Evolutionary conservation across 2,888 invertebrate genomes (phyloP).

Genomic region (Chymomyza caudatula): DNA sequence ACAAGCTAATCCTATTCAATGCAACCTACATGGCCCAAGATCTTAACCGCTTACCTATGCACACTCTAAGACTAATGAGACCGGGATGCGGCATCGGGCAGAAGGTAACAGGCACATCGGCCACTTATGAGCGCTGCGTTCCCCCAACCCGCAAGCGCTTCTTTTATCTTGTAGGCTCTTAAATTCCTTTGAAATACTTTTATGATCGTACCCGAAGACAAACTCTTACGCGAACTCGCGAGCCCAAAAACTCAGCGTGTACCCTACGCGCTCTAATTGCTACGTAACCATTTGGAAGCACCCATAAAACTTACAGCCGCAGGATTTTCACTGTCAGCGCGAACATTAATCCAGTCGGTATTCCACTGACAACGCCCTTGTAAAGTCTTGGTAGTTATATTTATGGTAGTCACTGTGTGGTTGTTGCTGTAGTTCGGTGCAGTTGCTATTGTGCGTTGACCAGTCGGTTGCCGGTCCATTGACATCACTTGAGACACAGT

Average conservation of each 20-base stretch:
- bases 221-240: too few relatives aligned
- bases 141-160: constrained; percentile 19
- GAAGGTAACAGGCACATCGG: too few relatives aligned
- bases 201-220: constrained; percentile 50
- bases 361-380: constrained; percentile 59
- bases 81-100: too few relatives aligned
- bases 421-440: neutral
- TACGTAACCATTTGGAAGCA: constrained; percentile 36
- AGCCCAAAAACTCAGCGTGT: neutral
- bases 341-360: constrained; percentile 56
- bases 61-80: neutral
- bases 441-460: neutral
- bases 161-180: constrained; percentile 29
- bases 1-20: neutral
- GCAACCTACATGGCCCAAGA: neutral
- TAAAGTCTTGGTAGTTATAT: constrained; percentile 27
- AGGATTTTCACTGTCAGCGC: constrained; percentile 68
- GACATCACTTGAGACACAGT: constrained; percentile 23
- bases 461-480: constrained; percentile 5
- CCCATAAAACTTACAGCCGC: constrained; percentile 69
- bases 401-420: neutral
- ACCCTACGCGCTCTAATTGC: constrained; percentile 55
- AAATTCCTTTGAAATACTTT: constrained; percentile 58
- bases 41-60: neutral
- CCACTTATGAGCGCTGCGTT: constrained; percentile 13